phyloP scores from a whole-genome alignment of 2,797 vertebrate species.

The Sparidentex hasta region DNA sequence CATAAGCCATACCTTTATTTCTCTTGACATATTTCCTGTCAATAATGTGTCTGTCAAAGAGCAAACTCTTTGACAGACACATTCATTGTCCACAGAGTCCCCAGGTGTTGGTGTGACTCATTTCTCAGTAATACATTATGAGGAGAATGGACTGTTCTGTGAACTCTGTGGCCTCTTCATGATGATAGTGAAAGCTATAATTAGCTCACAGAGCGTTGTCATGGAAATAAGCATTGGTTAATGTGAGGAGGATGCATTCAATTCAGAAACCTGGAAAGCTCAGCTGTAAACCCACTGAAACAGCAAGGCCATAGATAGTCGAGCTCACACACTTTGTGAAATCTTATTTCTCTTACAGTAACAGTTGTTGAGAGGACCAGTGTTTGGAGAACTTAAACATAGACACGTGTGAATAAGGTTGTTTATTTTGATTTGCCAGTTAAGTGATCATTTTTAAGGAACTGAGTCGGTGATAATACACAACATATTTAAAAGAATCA shows the following conservation, averaged over 20 bases:
- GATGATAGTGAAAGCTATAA: constrained; percentile 33
- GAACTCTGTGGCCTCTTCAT: constrained; percentile 28
- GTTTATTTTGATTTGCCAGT: too few species aligned
- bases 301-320: not conserved
- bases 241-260: constrained; percentile 18
- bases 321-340: not conserved
- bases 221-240: constrained; percentile 54
- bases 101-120: constrained; percentile 53
- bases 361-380: not conserved
- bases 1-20: not conserved
- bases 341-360: not conserved
- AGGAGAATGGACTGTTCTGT: constrained; percentile 23
- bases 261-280: constrained; percentile 41
- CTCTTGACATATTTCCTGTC: not conserved
- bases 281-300: not conserved
- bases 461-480: too few species aligned
- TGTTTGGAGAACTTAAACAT: too few species aligned
- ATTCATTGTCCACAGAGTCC: not conserved
- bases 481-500: too few species aligned
- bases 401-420: too few species aligned
- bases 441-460: too few species aligned
- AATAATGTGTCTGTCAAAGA: not conserved
- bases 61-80: not conserved
- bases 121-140: constrained; percentile 26
- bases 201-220: constrained; percentile 55